phyloP scores from a whole-genome alignment of 2,113 vertebrate genomes.

The Numenius arquata region DNA sequence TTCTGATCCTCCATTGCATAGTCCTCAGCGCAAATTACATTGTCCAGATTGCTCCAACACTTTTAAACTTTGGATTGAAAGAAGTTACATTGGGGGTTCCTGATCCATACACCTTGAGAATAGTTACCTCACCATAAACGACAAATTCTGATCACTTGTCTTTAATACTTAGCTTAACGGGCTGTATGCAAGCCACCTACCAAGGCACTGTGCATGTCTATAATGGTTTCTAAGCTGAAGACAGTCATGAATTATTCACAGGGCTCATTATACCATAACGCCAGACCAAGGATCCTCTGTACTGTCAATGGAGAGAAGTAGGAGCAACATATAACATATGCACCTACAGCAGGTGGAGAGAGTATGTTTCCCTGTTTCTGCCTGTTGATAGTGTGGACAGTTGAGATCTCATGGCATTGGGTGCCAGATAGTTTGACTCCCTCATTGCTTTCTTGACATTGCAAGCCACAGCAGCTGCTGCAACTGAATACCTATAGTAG shows the following conservation, averaged over 20 bases:
- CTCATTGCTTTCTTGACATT: background rate
- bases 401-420: background rate
- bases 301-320: background rate
- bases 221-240: background rate
- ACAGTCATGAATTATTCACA: background rate
- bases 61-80: background rate
- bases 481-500: background rate
- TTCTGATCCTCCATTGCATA: conserved; percentile 61
- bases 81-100: background rate
- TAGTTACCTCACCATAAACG: background rate
- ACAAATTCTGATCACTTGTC: background rate
- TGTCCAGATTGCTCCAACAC: background rate
- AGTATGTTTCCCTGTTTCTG: background rate
- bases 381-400: background rate
- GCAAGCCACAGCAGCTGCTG: background rate
- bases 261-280: background rate
- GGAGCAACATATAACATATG: background rate
- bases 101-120: background rate
- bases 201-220: background rate
- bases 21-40: conserved; percentile 13
- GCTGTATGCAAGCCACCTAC: background rate
- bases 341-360: background rate
- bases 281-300: background rate
- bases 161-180: background rate
- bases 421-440: background rate